A percentile compares a stretch with the other conserved stretches of the same genome.
phyloP scores from a whole-genome alignment of 2,888 invertebrate species.

The Amblyjoppa fuscipennis region DNA sequence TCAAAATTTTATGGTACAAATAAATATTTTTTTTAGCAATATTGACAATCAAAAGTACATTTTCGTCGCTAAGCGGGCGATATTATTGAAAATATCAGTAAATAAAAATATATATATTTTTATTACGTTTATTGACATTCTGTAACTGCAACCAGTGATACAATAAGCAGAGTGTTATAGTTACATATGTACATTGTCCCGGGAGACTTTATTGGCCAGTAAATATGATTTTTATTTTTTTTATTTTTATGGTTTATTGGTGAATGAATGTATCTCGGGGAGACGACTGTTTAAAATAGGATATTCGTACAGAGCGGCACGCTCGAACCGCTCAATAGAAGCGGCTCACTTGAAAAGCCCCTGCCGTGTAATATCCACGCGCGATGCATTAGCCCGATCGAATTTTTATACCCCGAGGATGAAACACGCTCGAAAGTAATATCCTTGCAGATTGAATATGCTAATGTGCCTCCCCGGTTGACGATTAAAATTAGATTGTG shows the following conservation, averaged over 20 bases:
- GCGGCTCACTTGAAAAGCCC: slow-evolving; percentile 37
- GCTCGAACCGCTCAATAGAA: slow-evolving; percentile 35
- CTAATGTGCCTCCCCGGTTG: slow-evolving; percentile 69
- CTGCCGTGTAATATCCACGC: slow-evolving; percentile 28
- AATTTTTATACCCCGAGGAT: slow-evolving; percentile 61
- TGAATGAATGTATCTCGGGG: not conserved
- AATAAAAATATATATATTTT: not conserved
- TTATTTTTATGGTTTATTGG: not conserved
- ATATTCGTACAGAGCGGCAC: slow-evolving; percentile 35
- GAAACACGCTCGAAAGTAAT: slow-evolving; percentile 76
- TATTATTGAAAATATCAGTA: not conserved
- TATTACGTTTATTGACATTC: not conserved
- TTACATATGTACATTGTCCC: not conserved
- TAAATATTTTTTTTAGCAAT: not conserved
- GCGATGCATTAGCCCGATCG: slow-evolving; percentile 53
- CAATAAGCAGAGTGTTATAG: not conserved
- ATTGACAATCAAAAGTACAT: not conserved
- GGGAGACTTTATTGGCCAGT: not conserved
- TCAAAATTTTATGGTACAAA: too few relatives aligned
- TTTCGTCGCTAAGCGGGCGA: not conserved
- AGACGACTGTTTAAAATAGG: slow-evolving; percentile 21
- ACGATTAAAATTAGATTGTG: slow-evolving; percentile 78
- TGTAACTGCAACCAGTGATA: not conserved
- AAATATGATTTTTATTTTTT: not conserved
- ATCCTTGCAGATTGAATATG: slow-evolving; percentile 77